Evolutionary conservation across 2,888 invertebrate species (phyloP), one percentile per base, ranked within the genome.

Genomic region (Thymelicus acteon): DNA sequence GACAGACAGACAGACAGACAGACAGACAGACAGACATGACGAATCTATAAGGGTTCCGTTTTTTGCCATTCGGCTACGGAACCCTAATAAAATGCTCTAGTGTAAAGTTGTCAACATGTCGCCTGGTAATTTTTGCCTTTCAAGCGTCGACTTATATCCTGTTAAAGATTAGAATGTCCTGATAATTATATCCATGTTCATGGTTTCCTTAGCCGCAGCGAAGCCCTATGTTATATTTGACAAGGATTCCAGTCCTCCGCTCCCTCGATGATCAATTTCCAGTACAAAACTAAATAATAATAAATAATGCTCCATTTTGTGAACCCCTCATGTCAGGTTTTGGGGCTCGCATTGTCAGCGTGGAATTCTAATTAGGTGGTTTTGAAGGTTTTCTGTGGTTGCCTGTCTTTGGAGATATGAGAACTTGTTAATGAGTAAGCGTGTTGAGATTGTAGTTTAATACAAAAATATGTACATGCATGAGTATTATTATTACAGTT

Each of bases 261-360:
- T 78, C 75, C 80, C 82, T 81, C 79, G 81, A 82, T 85, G 87
- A 91, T 89, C 86, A 89, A 88, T 90, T 88, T 87, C 85, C 81
- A 86, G 82, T 82, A 80, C 86, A 83, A 85, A 86, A 86, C 84
- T 83, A 82, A 87, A 88, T 89, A 87, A 89, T 88, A 88, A 68
- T 61, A 68, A 68, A 68, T 62, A 62, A 67, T 67, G 24, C 87
- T 85, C 82, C 84, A 82, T 86, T 85, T 83, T 81, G 81, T 80
- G 79, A 84, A 83, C 83, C 67, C 85, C 80, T 76, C 75, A 79
- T 82, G 74, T 67, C 44, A 60, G 31, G 37, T 77, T 54, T 75
- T 73, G 68, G 72, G 72, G 7, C 13, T 39, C 58, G n/a, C 8
- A n/a, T 58, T 39, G 39, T 39, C 58, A 39, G 58, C 49, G 73